phyloP scores from a whole-genome alignment of 2,113 vertebrate species.

The chimpanzee (Pan troglodytes) region NHGRI_mPanTro3-v2.1_pri NC_072411.2:25167001-25167500 shows the following conservation, averaged over 20 bases:
- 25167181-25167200: not conserved
- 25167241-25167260: not conserved
- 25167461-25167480: not conserved
- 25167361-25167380: not conserved
- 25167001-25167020: slow-evolving; percentile 67
- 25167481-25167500: not conserved
- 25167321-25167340: accelerated
- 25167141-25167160: not conserved
- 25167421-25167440: not conserved
- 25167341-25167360: not conserved
- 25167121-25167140: slow-evolving; percentile 7
- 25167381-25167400: not conserved
- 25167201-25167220: not conserved
- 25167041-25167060: not conserved
- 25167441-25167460: slow-evolving; percentile 48
- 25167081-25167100: not conserved
- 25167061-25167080: not conserved
- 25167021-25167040: slow-evolving; percentile 62
- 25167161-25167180: not conserved
- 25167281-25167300: not conserved
- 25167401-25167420: not conserved
- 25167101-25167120: not conserved
- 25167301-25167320: not conserved
- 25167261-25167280: not conserved
- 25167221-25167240: not conserved